Evolutionary conservation across 2,888 invertebrate species (phyloP).

Genomic region (Epinotia bilunana): DNA sequence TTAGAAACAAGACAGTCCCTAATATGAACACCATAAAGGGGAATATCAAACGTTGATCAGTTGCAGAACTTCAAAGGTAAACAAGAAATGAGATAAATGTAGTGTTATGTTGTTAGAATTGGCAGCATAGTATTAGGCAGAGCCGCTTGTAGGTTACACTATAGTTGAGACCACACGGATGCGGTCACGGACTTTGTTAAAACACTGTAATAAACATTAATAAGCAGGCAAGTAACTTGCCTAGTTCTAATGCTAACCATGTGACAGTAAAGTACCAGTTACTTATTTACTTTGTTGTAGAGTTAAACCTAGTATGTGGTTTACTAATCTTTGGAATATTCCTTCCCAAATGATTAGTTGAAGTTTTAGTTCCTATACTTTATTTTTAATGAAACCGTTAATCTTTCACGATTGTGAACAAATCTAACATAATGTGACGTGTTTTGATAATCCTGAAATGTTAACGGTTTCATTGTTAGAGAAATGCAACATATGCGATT

Average conservation of each 20-base stretch:
- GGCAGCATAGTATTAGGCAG: slow-evolving; percentile 33
- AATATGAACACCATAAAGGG: not conserved
- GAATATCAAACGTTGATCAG: not conserved
- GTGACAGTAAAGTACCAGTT: not conserved
- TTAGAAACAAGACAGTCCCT: not conserved
- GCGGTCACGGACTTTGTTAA: slow-evolving; percentile 11
- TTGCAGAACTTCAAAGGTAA: slow-evolving; percentile 1
- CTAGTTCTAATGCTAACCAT: slow-evolving; percentile 16
- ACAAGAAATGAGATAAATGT: slow-evolving; percentile 19
- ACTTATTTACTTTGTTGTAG: not conserved
- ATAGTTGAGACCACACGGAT: slow-evolving; percentile 29
- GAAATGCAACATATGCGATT: too few relatives aligned
- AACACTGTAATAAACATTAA: slow-evolving; percentile 27
- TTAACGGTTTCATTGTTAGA: too few relatives aligned
- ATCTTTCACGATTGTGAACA: too few relatives aligned
- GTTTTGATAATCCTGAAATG: too few relatives aligned
- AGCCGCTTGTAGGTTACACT: slow-evolving; percentile 13
- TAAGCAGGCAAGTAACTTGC: slow-evolving; percentile 10
- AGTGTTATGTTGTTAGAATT: slow-evolving; percentile 19
- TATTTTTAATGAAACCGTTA: too few relatives aligned
- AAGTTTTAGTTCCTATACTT: too few relatives aligned
- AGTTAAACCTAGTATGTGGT: not conserved
- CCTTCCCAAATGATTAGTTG: too few relatives aligned
- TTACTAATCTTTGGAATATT: too few relatives aligned
- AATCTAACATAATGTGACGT: too few relatives aligned